These are phyloP conservation scores for Catharus ustulatus DNA, from an alignment of 2,797 vertebrate genomes.

Conservation along the genomic window DNA sequence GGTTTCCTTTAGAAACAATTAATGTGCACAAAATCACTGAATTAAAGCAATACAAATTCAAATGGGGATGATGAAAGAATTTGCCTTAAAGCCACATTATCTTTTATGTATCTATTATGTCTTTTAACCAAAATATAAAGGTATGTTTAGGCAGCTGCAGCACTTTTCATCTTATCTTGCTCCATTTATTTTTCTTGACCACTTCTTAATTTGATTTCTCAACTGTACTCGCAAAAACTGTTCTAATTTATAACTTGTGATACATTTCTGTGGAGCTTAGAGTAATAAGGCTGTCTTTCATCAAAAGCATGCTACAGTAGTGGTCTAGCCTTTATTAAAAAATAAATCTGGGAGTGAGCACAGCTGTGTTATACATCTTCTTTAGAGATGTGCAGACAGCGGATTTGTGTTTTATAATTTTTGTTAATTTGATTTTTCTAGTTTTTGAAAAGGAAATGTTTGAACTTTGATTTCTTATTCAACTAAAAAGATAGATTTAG, in stretches of 20 bases:
- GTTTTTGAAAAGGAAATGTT: not conserved
- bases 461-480: not conserved
- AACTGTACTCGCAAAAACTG: not conserved
- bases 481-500: not conserved
- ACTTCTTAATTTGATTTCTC: not conserved
- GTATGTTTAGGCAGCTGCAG: not conserved
- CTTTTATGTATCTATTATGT: not conserved
- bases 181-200: not conserved
- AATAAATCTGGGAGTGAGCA: not conserved
- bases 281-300: not conserved
- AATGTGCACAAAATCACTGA: not conserved
- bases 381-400: not conserved
- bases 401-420: not conserved
- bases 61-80: rapidly evolving
- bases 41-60: not conserved
- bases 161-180: not conserved
- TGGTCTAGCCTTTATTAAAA: not conserved
- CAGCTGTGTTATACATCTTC: not conserved
- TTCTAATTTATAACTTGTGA: not conserved
- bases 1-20: not conserved
- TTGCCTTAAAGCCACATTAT: not conserved
- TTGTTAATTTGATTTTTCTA: not conserved
- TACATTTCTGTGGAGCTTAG: not conserved
- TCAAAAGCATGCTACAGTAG: not conserved
- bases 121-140: not conserved